Conservation (phyloP, 1,140 invertebrate genomes). For the Saccostrea echinata region DNA sequence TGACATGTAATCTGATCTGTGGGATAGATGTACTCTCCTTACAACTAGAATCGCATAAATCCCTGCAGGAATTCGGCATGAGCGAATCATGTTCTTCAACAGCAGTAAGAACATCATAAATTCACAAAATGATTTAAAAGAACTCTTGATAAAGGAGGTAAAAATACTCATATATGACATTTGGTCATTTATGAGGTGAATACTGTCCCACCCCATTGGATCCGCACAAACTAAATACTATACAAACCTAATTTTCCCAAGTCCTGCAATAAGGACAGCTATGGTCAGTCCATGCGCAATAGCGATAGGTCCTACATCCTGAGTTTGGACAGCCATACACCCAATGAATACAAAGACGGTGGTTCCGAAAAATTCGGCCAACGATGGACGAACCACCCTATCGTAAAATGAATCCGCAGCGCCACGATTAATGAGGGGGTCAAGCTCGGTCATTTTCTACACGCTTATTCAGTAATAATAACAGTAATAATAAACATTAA, state of each 20-base stretch:
- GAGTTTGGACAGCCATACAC: slow-evolving; percentile 58
- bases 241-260: not conserved
- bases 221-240: not conserved
- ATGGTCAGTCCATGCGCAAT: slow-evolving; percentile 76
- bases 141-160: too few species aligned
- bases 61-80: too few species aligned
- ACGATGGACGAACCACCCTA: slow-evolving; percentile 59
- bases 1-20: too few species aligned
- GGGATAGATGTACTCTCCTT: too few species aligned
- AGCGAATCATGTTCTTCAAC: too few species aligned
- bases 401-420: slow-evolving; percentile 19
- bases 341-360: slow-evolving; percentile 72
- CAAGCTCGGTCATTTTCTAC: not conserved
- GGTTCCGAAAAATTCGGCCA: slow-evolving; percentile 71
- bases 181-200: too few species aligned
- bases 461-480: too few species aligned
- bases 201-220: not conserved
- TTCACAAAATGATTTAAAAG: too few species aligned
- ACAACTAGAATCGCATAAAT: too few species aligned
- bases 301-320: slow-evolving; percentile 60
- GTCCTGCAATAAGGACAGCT: slow-evolving; percentile 54
- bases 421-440: not conserved
- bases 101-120: too few species aligned
- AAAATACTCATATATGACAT: too few species aligned
- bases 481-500: too few species aligned